A percentile compares a stretch with the other conserved stretches of the same genome.
Evolutionary conservation across 1,140 invertebrate species (phyloP).

Genomic region (Eufriesea mexicana): DNA sequence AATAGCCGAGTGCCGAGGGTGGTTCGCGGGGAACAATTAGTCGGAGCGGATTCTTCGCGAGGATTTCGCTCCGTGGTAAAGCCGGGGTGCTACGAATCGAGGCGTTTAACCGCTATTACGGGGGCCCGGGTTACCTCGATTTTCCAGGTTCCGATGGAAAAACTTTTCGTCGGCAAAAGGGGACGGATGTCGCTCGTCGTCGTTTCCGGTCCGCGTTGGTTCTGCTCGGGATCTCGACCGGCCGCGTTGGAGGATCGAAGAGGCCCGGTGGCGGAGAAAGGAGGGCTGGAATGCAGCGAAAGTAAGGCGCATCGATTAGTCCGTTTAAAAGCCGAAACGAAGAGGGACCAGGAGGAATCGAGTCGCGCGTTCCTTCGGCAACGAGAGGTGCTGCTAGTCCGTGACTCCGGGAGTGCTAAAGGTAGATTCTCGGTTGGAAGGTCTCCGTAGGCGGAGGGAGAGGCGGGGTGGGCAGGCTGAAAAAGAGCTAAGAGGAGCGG

Average conservation of each 20-base stretch:
- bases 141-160: neutral
- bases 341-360: constrained; percentile 10
- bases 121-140: neutral
- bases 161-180: neutral
- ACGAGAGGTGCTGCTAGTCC: neutral
- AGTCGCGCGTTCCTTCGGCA: neutral
- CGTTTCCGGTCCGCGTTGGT: too few relatives aligned
- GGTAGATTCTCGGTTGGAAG: constrained; percentile 62
- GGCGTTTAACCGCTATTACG: constrained; percentile 29
- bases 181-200: too few relatives aligned
- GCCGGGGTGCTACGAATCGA: neutral
- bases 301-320: constrained; percentile 34
- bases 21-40: constrained; percentile 22
- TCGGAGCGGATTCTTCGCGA: neutral
- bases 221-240: too few relatives aligned
- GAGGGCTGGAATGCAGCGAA: neutral
- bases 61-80: neutral
- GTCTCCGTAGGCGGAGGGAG: constrained; percentile 54
- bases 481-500: neutral
- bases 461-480: neutral
- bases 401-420: constrained; percentile 9
- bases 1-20: neutral
- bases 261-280: too few relatives aligned
- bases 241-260: neutral
- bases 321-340: constrained; percentile 30